Base-by-base conservation (phyloP, 1,140 invertebrate genomes). In the Oedothorax gibbosus region DNA sequence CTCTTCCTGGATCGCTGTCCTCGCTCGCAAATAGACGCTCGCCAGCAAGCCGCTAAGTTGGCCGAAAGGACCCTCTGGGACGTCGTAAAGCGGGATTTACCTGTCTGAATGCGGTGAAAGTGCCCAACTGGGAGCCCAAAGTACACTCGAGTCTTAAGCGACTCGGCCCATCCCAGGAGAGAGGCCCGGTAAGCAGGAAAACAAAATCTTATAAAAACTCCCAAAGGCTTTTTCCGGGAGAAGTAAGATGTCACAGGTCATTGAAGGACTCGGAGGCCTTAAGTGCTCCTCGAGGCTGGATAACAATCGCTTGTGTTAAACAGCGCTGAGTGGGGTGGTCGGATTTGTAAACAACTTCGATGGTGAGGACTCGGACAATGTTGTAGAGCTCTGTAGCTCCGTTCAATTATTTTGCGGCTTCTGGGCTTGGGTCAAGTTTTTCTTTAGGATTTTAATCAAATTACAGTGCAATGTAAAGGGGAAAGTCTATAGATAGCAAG, bases 241-340 rank as follows among this genome's bases (percentile, higher is more conserved):
- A 82, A 82, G 80, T 82, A 82, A 82, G 80, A 82, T 82, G 80
- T 82, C 80, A 82, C 80, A 82, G 80, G 80, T 82, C 80, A 82
- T 82, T 82, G 80, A 53, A 35, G 56, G 57, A 82, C 66, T 56
- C 80, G 51, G 66, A 69, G 69, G 68, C 56, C 73, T 82, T 82
- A 82, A 82, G 80, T 82, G 80, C 69, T 82, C 80, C 65, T 82
- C 80, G 73, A 60, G 50, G 49, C 68, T 50, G 54, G 80, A 73
- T 82, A 82, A 82, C 80, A 82, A 82, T 82, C 80, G 73, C 66
- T 73, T 71, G 80, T 56, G 80, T 73, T 82, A 82, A 81, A 82
- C 56, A 73, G 21, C 57, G 56, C 56, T 73, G 56, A 82, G 80
- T 10, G 80, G 56, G 64, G 66, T 51, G 49, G 50, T 82, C 56